Evolutionary conservation across 2,113 vertebrate species (phyloP).

Genomic region (Ia io): DNA sequence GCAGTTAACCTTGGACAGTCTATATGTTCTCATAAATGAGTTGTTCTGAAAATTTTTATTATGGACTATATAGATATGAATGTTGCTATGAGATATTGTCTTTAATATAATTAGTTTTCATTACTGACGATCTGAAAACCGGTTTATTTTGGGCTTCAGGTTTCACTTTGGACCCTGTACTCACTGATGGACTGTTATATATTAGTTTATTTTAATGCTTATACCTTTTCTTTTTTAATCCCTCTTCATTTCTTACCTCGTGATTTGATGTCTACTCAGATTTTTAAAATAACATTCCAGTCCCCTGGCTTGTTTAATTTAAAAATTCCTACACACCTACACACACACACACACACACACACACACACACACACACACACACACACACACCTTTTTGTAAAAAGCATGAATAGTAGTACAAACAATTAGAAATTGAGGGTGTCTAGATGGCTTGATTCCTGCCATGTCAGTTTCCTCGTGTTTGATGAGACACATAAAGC

Average conservation of each 20-base stretch:
- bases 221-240: slow-evolving; percentile 12
- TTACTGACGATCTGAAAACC: slow-evolving; percentile 18
- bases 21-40: not conserved
- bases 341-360: not conserved
- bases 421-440: slow-evolving; percentile 64
- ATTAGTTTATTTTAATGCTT: slow-evolving; percentile 37
- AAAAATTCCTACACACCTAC: not conserved
- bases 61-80: not conserved
- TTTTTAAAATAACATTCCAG: slow-evolving; percentile 11
- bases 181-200: not conserved
- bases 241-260: slow-evolving; percentile 12
- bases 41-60: slow-evolving; percentile 9
- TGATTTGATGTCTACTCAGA: slow-evolving; percentile 33
- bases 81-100: not conserved
- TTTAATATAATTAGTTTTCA: not conserved
- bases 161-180: not conserved
- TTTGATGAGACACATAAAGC: slow-evolving; percentile 83
- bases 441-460: slow-evolving; percentile 74
- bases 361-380: not conserved
- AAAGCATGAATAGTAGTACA: slow-evolving; percentile 25
- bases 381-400: not conserved
- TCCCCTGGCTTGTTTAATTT: not conserved
- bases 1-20: not conserved
- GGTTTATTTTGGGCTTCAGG: not conserved
- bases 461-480: slow-evolving; percentile 79